Evolutionary conservation across 2,888 invertebrate genomes (phyloP).

Genomic region (Parthenolecanium corni): DNA sequence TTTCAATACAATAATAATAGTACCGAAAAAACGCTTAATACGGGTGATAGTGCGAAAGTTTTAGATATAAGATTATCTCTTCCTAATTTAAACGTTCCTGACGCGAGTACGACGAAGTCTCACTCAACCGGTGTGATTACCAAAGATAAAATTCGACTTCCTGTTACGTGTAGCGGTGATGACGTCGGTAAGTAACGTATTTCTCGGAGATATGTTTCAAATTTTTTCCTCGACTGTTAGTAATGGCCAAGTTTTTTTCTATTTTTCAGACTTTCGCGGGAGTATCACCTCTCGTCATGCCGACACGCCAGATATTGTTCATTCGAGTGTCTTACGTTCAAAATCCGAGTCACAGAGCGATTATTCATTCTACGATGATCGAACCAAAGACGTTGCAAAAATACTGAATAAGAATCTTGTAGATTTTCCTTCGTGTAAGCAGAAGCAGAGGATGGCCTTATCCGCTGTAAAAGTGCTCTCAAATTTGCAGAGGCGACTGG

Average conservation of each 20-base stretch:
- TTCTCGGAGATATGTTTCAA: not conserved
- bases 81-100: conserved; percentile 25
- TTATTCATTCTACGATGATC: not conserved
- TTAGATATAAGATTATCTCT: conserved; percentile 15
- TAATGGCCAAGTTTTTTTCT: not conserved
- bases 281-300: not conserved
- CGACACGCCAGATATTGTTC: not conserved
- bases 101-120: conserved; percentile 14
- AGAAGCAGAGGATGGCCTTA: conserved; percentile 48
- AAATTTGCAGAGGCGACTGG: conserved; percentile 64
- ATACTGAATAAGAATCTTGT: conserved; percentile 13
- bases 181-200: too few relatives aligned
- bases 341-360: too few relatives aligned
- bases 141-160: conserved; percentile 17
- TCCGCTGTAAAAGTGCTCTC: conserved; percentile 70
- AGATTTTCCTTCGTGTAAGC: conserved; percentile 18
- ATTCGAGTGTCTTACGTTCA: too few relatives aligned
- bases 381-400: not conserved
- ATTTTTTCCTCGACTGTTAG: not conserved
- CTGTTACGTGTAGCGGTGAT: too few relatives aligned
- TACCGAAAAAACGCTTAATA: conserved; percentile 5
- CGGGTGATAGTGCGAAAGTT: conserved; percentile 11
- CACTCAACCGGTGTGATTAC: conserved; percentile 13
- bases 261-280: not conserved
- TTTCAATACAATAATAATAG: conserved; percentile 16